Evolutionary conservation across 2,113 vertebrate species (phyloP).

Genomic region (Lasiurus borealis): DNA sequence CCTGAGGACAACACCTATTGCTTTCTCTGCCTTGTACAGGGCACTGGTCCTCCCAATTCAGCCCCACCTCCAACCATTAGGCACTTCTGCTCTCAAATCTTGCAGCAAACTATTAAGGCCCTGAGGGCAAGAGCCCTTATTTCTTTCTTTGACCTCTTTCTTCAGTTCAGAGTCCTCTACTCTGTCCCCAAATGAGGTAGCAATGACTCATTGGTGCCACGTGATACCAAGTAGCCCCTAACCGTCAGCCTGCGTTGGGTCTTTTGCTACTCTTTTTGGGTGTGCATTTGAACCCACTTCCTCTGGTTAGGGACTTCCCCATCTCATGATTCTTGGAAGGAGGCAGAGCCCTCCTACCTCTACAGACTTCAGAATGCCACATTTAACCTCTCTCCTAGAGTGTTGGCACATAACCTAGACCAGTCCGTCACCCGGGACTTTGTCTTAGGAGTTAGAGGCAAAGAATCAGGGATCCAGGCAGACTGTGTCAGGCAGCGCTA

Average conservation of each 20-base stretch:
- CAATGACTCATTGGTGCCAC: conserved; percentile 50
- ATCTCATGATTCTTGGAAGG: conserved; percentile 75
- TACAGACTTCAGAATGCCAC: conserved; percentile 33
- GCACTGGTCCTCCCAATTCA: background rate
- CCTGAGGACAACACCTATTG: background rate
- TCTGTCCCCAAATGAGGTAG: conserved; percentile 51
- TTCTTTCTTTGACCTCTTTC: conserved; percentile 61
- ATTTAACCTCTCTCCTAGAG: background rate
- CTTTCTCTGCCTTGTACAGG: conserved; percentile 44
- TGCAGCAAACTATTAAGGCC: conserved; percentile 35
- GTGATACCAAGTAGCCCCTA: conserved; percentile 38
- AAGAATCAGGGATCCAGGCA: conserved; percentile 15
- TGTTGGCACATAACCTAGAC: background rate
- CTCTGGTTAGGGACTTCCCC: conserved; percentile 75
- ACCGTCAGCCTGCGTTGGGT: conserved; percentile 22
- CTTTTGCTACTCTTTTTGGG: conserved; percentile 62
- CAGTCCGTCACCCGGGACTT: background rate
- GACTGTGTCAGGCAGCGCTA: background rate
- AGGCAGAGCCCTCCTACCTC: conserved; percentile 30
- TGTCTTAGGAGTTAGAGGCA: conserved; percentile 29
- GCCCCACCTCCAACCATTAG: background rate
- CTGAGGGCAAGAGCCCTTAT: background rate
- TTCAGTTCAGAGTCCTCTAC: conserved; percentile 42
- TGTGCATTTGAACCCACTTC: conserved; percentile 78
- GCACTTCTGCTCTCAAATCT: conserved; percentile 15